Percentiles rank a stretch among this genome's conserved stretches.
Conservation (phyloP, 1,140 invertebrate genomes). For the Carcinoscorpius rotundicauda region DNA sequence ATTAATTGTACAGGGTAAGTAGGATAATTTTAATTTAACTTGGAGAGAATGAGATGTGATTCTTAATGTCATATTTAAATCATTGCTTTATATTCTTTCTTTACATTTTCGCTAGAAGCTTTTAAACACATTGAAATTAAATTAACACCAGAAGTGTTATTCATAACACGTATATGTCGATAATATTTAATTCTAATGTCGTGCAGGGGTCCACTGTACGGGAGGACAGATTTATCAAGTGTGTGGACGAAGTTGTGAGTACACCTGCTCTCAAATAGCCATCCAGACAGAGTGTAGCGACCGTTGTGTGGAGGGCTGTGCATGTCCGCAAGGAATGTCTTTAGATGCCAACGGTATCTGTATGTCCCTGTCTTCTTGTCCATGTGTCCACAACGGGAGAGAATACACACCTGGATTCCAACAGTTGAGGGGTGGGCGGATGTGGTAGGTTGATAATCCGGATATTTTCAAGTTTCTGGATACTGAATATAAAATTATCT, state of each 20-base stretch:
- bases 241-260: constrained; percentile 58
- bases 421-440: constrained; percentile 13
- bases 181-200: constrained; percentile 4
- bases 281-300: constrained; percentile 40
- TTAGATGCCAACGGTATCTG: constrained; percentile 54
- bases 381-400: constrained; percentile 55
- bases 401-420: constrained; percentile 50
- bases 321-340: constrained; percentile 62
- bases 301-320: constrained; percentile 73
- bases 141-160: neutral
- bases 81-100: too few species aligned
- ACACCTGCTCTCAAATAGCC: constrained; percentile 53
- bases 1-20: too few species aligned
- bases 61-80: too few species aligned
- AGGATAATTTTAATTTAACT: too few species aligned
- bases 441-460: constrained; percentile 14
- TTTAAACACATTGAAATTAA: neutral
- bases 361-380: constrained; percentile 57
- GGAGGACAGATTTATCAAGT: constrained; percentile 62
- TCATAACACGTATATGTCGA: constrained; percentile 5
- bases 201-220: constrained; percentile 52
- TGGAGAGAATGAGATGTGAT: too few species aligned
- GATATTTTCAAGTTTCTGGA: too few species aligned
- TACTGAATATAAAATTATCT: too few species aligned
- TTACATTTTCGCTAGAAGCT: too few species aligned